phyloP scores from a whole-genome alignment of 1,140 invertebrate species.

The Dinoponera quadriceps region DNA sequence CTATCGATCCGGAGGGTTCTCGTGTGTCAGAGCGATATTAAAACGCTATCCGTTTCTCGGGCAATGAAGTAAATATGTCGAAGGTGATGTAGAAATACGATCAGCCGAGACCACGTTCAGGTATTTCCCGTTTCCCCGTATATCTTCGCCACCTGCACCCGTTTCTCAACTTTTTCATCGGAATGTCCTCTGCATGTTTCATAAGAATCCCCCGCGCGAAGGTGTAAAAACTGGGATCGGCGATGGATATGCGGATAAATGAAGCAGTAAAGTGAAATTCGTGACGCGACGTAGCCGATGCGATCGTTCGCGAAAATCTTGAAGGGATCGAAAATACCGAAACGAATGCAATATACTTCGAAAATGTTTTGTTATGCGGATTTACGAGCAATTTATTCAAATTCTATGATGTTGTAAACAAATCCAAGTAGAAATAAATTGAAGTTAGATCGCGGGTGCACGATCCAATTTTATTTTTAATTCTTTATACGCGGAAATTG shows the following conservation, averaged over 20 bases:
- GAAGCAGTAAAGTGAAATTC: constrained; percentile 62
- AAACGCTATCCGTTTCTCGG: constrained; percentile 55
- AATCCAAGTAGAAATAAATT: too few species aligned
- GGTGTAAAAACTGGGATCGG: constrained; percentile 71
- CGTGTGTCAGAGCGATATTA: constrained; percentile 61
- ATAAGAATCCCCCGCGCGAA: constrained; percentile 69
- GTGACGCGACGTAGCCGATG: not conserved
- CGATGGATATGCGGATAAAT: constrained; percentile 67
- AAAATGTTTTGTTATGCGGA: not conserved
- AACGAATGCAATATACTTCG: not conserved
- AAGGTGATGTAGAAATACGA: constrained; percentile 70
- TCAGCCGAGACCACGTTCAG: constrained; percentile 67
- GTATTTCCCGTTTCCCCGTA: constrained; percentile 74
- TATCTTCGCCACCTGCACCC: constrained; percentile 74
- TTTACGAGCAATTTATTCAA: not conserved
- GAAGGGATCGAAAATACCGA: not conserved
- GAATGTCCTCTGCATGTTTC: constrained; percentile 73
- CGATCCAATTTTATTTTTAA: too few species aligned
- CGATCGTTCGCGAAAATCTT: constrained; percentile 4
- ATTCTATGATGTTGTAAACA: not conserved
- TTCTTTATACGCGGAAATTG: too few species aligned
- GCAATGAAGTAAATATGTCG: constrained; percentile 61
- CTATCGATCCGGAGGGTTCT: constrained; percentile 25
- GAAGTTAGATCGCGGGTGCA: too few species aligned
- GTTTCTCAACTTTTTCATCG: constrained; percentile 77